Conservation (phyloP, 2,797 vertebrate genomes). For the Anisognathus igniventris region DNA sequence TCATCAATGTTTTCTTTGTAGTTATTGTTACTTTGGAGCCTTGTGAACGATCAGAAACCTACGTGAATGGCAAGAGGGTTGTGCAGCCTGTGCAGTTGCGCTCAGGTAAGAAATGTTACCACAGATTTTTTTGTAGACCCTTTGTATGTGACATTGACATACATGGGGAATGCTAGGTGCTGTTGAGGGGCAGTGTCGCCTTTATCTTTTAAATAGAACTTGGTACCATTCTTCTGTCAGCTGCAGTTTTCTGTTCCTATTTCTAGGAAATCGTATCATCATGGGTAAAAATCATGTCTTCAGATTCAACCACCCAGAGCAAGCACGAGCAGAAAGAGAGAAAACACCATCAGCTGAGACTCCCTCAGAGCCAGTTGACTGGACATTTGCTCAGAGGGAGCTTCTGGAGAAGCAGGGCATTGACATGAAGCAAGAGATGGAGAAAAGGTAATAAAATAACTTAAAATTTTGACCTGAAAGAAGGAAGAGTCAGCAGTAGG, state of each 20-base stretch:
- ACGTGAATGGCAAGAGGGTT: constrained; percentile 96
- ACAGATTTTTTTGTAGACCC: accelerated
- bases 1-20: constrained; percentile 49
- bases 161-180: not conserved
- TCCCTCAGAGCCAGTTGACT: constrained; percentile 96
- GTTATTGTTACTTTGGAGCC: constrained; percentile 94
- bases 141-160: accelerated
- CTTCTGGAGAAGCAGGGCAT: constrained; percentile 98
- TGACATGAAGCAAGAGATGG: constrained; percentile 99
- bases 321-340: constrained; percentile 94
- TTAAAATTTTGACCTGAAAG: not conserved
- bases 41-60: constrained; percentile 94
- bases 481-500: not conserved
- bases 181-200: not conserved
- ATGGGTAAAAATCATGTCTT: constrained; percentile 99
- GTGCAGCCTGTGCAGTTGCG: constrained; percentile 89
- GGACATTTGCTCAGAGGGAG: constrained; percentile 98
- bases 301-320: constrained; percentile 97
- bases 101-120: constrained; percentile 80
- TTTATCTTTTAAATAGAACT: not conserved
- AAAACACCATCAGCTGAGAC: constrained; percentile 96
- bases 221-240: not conserved
- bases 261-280: constrained; percentile 95
- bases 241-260: constrained; percentile 1
- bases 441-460: constrained; percentile 86